Conservation (phyloP, 2,113 vertebrate species). For the Varanus salvator region DNA sequence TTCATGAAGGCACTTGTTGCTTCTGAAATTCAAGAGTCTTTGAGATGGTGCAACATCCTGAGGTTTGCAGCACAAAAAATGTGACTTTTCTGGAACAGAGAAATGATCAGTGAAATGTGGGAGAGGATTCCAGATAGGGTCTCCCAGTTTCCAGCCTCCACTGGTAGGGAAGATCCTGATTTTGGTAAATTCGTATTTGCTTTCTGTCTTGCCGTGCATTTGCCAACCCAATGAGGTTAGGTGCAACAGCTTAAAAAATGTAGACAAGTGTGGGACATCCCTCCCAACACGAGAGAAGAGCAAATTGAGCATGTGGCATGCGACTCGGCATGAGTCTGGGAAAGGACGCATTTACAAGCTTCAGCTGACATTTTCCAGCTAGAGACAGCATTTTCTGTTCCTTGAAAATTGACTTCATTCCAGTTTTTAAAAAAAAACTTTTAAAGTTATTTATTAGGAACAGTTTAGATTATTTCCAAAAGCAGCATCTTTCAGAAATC, state of each 20-base stretch:
- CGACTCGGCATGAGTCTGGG: neutral
- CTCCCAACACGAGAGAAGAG: neutral
- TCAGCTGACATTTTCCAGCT: conserved; percentile 25
- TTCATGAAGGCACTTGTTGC: neutral
- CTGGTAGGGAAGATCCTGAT: neutral
- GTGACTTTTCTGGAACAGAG: neutral
- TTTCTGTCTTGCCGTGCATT: neutral
- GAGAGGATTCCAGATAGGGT: no score
- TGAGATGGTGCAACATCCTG: neutral
- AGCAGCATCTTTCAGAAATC: conserved; percentile 8
- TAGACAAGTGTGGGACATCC: neutral
- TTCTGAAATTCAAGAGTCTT: neutral
- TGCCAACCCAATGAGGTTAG: neutral
- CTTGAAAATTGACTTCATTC: conserved; percentile 18
- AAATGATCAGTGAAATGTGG: neutral
- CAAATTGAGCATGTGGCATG: neutral
- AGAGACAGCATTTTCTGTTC: conserved; percentile 30
- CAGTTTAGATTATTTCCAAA: conserved; percentile 25
- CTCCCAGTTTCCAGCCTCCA: no score
- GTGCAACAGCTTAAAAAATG: neutral
- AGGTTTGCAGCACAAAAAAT: neutral
- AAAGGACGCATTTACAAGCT: neutral
- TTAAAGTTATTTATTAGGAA: conserved; percentile 32
- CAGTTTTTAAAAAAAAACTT: neutral
- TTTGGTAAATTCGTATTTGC: neutral